A percentile compares a stretch with the other conserved stretches of the same genome.
phyloP scores from a whole-genome alignment of 2,888 invertebrate species.

The Punctoribates punctum region DNA sequence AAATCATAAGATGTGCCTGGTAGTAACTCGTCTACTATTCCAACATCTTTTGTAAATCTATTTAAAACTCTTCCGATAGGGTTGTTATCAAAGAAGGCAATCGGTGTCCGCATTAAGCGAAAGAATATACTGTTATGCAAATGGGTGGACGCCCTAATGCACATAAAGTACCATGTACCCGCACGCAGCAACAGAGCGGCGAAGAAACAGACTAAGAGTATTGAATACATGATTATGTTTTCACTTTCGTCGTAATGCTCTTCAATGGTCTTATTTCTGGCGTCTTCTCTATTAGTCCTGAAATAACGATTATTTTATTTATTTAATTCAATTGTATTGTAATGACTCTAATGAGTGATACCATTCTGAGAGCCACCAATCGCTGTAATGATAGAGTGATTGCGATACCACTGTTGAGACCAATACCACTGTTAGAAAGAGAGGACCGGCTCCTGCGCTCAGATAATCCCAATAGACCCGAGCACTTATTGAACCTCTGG shows the following conservation, averaged over 20 bases:
- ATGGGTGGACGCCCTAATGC: constrained; percentile 47
- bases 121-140: constrained; percentile 50
- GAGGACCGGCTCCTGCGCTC: constrained; percentile 59
- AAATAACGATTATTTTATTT: not conserved
- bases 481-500: constrained; percentile 39
- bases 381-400: constrained; percentile 52
- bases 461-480: constrained; percentile 58
- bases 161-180: constrained; percentile 46
- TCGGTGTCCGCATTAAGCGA: constrained; percentile 53
- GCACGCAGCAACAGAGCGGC: constrained; percentile 44
- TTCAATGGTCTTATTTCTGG: not conserved
- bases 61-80: constrained; percentile 54
- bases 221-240: constrained; percentile 39
- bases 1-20: constrained; percentile 46
- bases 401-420: constrained; percentile 54
- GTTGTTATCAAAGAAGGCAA: constrained; percentile 57
- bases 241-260: not conserved
- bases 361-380: constrained; percentile 56
- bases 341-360: constrained; percentile 42
- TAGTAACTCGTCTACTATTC: constrained; percentile 47
- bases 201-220: constrained; percentile 42
- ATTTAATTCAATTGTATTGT: constrained; percentile 36
- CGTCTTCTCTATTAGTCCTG: not conserved
- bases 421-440: constrained; percentile 58
- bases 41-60: constrained; percentile 47